Evolutionary conservation across 1,140 invertebrate species (phyloP), one percentile per base, ranked within the genome.

Genomic region (Cherax destructor): DNA sequence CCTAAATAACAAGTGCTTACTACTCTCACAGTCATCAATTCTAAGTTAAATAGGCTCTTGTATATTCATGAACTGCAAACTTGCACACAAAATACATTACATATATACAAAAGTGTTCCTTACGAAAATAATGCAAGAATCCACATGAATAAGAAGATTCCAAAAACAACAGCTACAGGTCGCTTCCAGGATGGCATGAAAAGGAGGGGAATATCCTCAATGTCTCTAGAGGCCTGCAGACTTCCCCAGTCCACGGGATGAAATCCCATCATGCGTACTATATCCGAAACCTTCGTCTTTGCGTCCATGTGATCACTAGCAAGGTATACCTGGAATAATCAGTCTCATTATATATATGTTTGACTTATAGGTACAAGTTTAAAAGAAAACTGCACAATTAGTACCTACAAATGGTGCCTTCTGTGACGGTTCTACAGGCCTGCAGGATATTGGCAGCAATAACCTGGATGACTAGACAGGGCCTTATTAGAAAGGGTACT

Each of bases 141-240:
- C 74, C 90, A 93, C 7, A 93, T 72, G 78, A 93, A 91, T 16
- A 93, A 65, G 59, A 93, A 93, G 61, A 93, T 47, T 47, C 93
- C 87, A 41, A 93, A 86, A 21, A 92, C 89, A 47, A 93, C 91
- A 13, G 88, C 88, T 41, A 93, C 91, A 7, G 93, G 92, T 18
- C 86, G 56, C 86, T 92, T 92, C 93, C 93, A 93, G 30, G 91
- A 87, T 6, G 92, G 92, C 92, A 93, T 93, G 78, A 93, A 81
- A 7, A 85, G 81, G 4, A 93, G 86, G 11, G 93, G 93, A 0
- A 93, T 85, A 65, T 93, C 93, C 72, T 93, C 93, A 49, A 93
- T 93, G 79, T 93, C 90, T 7, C 93, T 49, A 3, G 93, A 83
- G 41, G 92, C 92, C 21, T 84, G 87, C n/a, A 93, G 89, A 56